Conservation (phyloP, 2,888 invertebrate genomes). For the Hymenopus coronatus region DNA sequence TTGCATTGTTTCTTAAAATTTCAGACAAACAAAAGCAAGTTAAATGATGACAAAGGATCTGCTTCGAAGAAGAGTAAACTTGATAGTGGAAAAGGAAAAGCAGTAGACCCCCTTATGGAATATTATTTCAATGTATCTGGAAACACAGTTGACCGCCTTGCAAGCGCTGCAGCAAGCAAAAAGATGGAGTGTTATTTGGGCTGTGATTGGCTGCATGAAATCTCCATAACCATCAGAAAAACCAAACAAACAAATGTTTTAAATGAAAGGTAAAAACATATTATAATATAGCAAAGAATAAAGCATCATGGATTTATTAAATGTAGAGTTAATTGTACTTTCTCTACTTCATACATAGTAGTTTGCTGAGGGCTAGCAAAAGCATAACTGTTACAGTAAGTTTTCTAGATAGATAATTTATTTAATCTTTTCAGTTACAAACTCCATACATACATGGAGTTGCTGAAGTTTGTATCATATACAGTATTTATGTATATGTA, state of each 20-base stretch:
- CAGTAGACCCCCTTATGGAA: slow-evolving; percentile 22
- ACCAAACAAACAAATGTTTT: slow-evolving; percentile 66
- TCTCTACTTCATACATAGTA: no score
- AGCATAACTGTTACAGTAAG: no score
- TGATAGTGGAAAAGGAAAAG: slow-evolving; percentile 34
- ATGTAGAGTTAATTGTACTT: no score
- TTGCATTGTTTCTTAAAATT: not conserved
- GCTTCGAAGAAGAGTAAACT: slow-evolving; percentile 44
- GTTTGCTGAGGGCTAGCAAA: no score
- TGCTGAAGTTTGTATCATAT: no score
- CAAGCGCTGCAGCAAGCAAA: slow-evolving; percentile 45
- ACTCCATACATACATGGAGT: no score
- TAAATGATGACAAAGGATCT: slow-evolving; percentile 30
- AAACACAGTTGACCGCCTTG: slow-evolving; percentile 37
- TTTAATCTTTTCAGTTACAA: no score
- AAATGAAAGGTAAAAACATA: slow-evolving; percentile 55
- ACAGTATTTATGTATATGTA: no score
- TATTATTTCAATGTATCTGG: slow-evolving; percentile 24
- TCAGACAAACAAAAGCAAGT: slow-evolving; percentile 18
- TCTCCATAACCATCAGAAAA: slow-evolving; percentile 81
- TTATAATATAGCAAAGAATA: not conserved
- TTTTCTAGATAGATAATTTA: no score
- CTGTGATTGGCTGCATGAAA: slow-evolving; percentile 90
- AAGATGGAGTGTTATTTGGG: slow-evolving; percentile 55
- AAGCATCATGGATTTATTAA: not conserved